Evolutionary conservation across 2,888 invertebrate genomes (phyloP), one percentile per base, ranked within the genome.

Genomic region (Trisateles emortualis): DNA sequence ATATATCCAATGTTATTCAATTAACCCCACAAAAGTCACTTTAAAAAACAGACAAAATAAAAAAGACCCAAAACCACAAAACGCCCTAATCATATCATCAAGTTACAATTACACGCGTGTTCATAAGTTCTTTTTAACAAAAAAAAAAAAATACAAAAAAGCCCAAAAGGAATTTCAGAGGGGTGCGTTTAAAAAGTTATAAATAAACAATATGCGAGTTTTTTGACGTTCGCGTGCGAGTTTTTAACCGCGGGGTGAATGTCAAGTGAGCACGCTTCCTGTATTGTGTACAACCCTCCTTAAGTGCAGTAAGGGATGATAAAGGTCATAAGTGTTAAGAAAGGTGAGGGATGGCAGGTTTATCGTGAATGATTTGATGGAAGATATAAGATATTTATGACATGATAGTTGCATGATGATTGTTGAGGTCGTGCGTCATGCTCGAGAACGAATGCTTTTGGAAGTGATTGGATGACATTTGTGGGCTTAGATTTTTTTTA

Each of bases 171-270:
- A 58, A 59, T 42, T 46, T 38, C 17, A 52, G 53, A 54, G 60
- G 75, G 83, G 81, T 76, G 77, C 72, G 59, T 78, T 84, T 84
- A 87, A 90, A 90, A 90, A 86, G 76, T 73, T 84, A 78, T 83
- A 83, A 83, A 79, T 83, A 84, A 84, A 85, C 81, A 84, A 87
- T 86, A 36, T 82, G 52, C 74, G 61, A 40, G 79, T 90, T 91
- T 88, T 91, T 91, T 84, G 76, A 62, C 52, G 68, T 60, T 85
- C 90, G 88, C 89, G 92, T 91, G 90, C 78, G 74, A 56, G 70
- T 76, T 83, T 81, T 80, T 78, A 74, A 69, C 64, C 68, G 69
- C 80, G 78, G 75, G 76, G 81, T 79, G 79, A 81, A 86, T 85
- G 86, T 86, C 85, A 83, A 83, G 78, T 72, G 68, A 40, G 76